A percentile compares a stretch with the other conserved stretches of the same genome.
Conservation (phyloP, 2,888 invertebrate genomes). For the Plebejus anna region DNA sequence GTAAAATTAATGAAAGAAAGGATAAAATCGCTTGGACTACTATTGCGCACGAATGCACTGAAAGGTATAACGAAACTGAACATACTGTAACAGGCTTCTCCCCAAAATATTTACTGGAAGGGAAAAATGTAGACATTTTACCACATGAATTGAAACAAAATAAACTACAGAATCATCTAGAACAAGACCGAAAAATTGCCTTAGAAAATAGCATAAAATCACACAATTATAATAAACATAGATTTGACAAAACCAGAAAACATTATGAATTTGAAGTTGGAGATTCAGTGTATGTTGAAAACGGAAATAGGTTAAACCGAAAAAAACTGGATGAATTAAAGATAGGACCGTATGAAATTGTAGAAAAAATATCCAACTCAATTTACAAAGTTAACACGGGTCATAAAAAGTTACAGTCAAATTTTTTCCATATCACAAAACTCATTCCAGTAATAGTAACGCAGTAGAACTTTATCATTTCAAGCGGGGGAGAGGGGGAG, state of each 20-base stretch:
- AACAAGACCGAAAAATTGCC: background rate
- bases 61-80: slow-evolving; percentile 14
- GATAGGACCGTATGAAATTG: slow-evolving; percentile 32
- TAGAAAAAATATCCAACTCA: slow-evolving; percentile 29
- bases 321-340: slow-evolving; percentile 33
- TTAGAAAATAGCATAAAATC: background rate
- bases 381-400: slow-evolving; percentile 33
- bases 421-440: slow-evolving; percentile 18
- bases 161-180: no score
- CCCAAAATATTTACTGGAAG: slow-evolving; percentile 15
- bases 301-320: slow-evolving; percentile 32
- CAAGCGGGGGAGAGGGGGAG: no score
- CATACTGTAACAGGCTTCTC: slow-evolving; percentile 5
- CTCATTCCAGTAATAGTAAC: background rate
- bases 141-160: no score
- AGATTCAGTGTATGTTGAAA: slow-evolving; percentile 32
- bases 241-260: background rate
- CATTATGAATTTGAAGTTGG: slow-evolving; percentile 33
- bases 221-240: slow-evolving; percentile 1
- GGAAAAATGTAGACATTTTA: background rate
- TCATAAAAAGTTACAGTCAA: slow-evolving; percentile 27
- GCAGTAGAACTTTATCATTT: no score
- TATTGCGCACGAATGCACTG: slow-evolving; percentile 3
- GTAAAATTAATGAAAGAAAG: slow-evolving; percentile 8
- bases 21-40: slow-evolving; percentile 20